Evolutionary conservation across 2,113 vertebrate species (phyloP).

Genomic region (Budorcas taxicolor): DNA sequence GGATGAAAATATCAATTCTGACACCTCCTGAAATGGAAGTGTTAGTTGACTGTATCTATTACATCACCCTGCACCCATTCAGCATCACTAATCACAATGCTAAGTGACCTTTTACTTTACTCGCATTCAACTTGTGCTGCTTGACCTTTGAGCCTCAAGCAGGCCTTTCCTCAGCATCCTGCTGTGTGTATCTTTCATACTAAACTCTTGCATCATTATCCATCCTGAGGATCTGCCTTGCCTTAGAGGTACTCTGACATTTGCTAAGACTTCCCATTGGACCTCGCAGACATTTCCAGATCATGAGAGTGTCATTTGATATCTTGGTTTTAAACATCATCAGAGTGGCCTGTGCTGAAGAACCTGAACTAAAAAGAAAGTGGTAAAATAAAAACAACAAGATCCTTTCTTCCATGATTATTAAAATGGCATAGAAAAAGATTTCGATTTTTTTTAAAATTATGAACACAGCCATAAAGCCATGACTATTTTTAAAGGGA

Average conservation of each 20-base stretch:
- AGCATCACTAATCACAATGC: background rate
- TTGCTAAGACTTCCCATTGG: constrained; percentile 72
- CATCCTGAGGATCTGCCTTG: constrained; percentile 66
- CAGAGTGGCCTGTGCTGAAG: constrained; percentile 26
- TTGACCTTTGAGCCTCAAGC: constrained; percentile 61
- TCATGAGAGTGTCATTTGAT: constrained; percentile 53
- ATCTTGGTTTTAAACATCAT: constrained; percentile 53
- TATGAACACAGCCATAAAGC: background rate
- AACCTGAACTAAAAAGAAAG: constrained; percentile 53
- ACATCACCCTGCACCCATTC: background rate
- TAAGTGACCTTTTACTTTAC: constrained; percentile 62
- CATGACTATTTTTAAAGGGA: constrained; percentile 14
- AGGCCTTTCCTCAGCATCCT: constrained; percentile 50
- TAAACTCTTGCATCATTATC: constrained; percentile 68
- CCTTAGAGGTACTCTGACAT: constrained; percentile 73
- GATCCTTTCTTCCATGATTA: background rate
- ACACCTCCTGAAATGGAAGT: background rate
- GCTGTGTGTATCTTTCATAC: constrained; percentile 54
- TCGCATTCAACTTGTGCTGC: constrained; percentile 56
- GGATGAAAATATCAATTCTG: background rate
- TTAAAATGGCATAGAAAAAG: constrained; percentile 36
- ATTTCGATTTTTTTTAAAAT: background rate
- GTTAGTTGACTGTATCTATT: background rate
- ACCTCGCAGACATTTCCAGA: constrained; percentile 62
- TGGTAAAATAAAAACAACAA: constrained; percentile 6